Conservation (phyloP, 2,888 invertebrate genomes). For the Chymomyza caudatula region DNA sequence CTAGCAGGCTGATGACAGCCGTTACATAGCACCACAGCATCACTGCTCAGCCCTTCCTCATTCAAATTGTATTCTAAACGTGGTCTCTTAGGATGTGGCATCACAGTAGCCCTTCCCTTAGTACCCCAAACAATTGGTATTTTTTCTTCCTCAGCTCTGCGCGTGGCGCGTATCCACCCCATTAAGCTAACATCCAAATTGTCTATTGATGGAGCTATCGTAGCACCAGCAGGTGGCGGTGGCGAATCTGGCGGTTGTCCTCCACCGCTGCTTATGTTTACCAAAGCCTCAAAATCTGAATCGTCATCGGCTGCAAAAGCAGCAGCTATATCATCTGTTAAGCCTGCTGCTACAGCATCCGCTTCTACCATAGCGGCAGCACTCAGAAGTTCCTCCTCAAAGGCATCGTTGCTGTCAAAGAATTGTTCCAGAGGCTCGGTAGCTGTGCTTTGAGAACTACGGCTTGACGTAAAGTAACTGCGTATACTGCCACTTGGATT, state of each 20-base stretch:
- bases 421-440: constrained; percentile 49
- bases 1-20: constrained; percentile 70
- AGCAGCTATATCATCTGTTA: constrained; percentile 55
- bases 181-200: not conserved
- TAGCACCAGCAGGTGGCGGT: not conserved
- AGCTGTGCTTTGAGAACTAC: constrained; percentile 10
- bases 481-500: constrained; percentile 33
- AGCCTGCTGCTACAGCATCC: constrained; percentile 2
- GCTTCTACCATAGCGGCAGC: constrained; percentile 39
- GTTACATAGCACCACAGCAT: constrained; percentile 52
- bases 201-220: not conserved
- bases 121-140: constrained; percentile 34
- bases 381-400: constrained; percentile 64
- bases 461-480: constrained; percentile 46
- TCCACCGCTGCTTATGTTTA: constrained; percentile 4
- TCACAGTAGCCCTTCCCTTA: not conserved
- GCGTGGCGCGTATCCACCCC: not conserved
- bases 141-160: not conserved
- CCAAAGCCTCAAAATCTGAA: constrained; percentile 56
- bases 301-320: constrained; percentile 67
- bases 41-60: constrained; percentile 1
- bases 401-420: constrained; percentile 73
- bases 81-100: constrained; percentile 11
- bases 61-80: not conserved
- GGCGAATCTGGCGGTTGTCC: not conserved